A percentile compares a stretch with the other conserved stretches of the same genome.
These are phyloP conservation scores for Tenthredo amoena DNA, from an alignment of 2,888 invertebrate species.

Conservation along the genomic window DNA sequence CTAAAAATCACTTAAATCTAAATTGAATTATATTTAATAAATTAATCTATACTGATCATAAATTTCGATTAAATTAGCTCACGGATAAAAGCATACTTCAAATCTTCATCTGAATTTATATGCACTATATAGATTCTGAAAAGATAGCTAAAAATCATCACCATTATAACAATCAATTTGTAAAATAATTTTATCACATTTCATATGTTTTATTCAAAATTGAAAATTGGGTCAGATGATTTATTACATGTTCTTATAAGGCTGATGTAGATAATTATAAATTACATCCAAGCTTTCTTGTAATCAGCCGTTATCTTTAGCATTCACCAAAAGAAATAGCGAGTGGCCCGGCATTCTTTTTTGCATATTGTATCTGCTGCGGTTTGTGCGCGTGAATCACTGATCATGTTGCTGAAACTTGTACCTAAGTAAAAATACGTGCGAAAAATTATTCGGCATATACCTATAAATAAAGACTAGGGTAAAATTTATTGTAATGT, in stretches of 20 bases:
- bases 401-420: constrained; percentile 4
- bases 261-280: background rate
- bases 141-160: background rate
- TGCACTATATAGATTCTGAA: background rate
- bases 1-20: background rate
- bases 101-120: background rate
- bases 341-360: background rate
- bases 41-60: constrained; percentile 13
- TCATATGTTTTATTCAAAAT: too few relatives aligned
- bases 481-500: constrained; percentile 23
- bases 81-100: background rate
- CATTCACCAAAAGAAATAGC: constrained; percentile 1
- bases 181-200: background rate
- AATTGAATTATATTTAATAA: background rate
- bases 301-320: background rate
- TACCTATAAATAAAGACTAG: background rate
- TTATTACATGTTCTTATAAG: constrained; percentile 9
- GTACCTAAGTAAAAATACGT: constrained; percentile 19
- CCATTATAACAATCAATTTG: background rate
- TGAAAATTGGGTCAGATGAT: background rate
- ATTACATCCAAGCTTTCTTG: background rate
- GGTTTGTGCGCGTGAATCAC: background rate
- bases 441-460: constrained; percentile 7
- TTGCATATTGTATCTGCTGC: background rate
- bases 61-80: background rate